phyloP scores from a whole-genome alignment of 2,113 vertebrate genomes.

The Protomyctophum bolini region DNA sequence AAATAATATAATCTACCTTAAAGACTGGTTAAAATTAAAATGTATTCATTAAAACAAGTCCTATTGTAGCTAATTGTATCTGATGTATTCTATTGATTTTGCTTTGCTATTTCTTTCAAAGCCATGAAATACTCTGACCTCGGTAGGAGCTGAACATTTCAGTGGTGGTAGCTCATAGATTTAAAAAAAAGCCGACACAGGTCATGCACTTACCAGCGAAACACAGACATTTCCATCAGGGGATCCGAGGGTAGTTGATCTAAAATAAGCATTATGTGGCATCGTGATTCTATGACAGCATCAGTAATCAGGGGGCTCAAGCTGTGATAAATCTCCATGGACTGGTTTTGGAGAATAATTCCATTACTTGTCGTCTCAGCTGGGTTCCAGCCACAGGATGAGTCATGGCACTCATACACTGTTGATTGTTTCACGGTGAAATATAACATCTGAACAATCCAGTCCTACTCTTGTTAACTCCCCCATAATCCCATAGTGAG shows the following conservation, averaged over 20 bases:
- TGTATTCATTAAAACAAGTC: too few relatives aligned
- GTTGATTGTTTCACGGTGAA: conserved; percentile 54
- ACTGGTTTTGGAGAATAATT: conserved; percentile 51
- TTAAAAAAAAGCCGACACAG: conserved; percentile 1
- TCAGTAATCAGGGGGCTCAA: conserved; percentile 40
- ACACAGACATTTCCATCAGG: conserved; percentile 27
- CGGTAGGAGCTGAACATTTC: neutral
- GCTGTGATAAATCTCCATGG: conserved; percentile 51
- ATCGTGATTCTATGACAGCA: conserved; percentile 24
- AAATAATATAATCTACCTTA: too few relatives aligned
- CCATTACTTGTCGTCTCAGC: conserved; percentile 44
- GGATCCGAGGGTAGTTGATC: conserved; percentile 3
- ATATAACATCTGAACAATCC: conserved; percentile 43
- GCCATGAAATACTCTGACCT: neutral
- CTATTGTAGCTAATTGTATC: too few relatives aligned
- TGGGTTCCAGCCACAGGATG: conserved; percentile 40
- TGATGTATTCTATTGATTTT: conserved; percentile 16
- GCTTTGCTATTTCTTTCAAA: conserved; percentile 12
- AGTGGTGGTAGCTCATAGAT: neutral
- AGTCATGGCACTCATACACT: conserved; percentile 49
- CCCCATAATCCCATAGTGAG: conserved; percentile 30
- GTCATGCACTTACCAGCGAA: neutral
- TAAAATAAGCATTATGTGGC: conserved; percentile 33
- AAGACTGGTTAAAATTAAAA: too few relatives aligned
- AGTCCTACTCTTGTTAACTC: conserved; percentile 17